A percentile compares a stretch with the other conserved stretches of the same genome.
Conservation (phyloP, 1,140 invertebrate species). For the Macrotrachela quadricornifera region DNA sequence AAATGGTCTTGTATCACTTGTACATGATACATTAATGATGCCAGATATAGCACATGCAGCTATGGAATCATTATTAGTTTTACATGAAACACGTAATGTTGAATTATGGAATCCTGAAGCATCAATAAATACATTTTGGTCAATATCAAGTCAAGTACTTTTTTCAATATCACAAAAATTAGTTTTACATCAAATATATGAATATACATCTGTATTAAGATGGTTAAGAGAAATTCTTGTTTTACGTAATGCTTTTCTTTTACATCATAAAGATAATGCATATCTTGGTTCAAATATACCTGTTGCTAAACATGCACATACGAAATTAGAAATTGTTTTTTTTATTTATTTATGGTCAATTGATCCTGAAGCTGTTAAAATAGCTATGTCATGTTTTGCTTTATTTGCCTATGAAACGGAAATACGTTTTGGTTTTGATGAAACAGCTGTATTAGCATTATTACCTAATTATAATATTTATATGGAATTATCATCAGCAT, state of each 20-base stretch:
- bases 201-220: slow-evolving; percentile 84
- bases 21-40: slow-evolving; percentile 63
- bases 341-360: slow-evolving; percentile 97
- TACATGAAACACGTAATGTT: slow-evolving; percentile 81
- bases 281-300: slow-evolving; percentile 76
- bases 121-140: slow-evolving; percentile 84
- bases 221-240: slow-evolving; percentile 83
- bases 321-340: slow-evolving; percentile 84
- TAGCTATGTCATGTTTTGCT: slow-evolving; percentile 82
- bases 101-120: slow-evolving; percentile 93
- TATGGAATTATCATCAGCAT: slow-evolving; percentile 60
- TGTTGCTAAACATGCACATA: slow-evolving; percentile 56
- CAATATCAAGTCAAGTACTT: slow-evolving; percentile 79
- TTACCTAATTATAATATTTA: slow-evolving; percentile 75
- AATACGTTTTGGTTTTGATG: slow-evolving; percentile 73
- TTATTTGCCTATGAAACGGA: slow-evolving; percentile 84
- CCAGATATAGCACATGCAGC: slow-evolving; percentile 81
- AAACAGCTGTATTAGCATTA: slow-evolving; percentile 63
- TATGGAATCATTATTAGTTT: slow-evolving; percentile 71
- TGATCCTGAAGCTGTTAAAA: slow-evolving; percentile 78
- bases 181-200: slow-evolving; percentile 83
- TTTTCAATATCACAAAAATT: slow-evolving; percentile 93
- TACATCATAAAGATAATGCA: slow-evolving; percentile 78
- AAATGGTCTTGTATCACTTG: slow-evolving; percentile 76
- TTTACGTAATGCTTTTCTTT: slow-evolving; percentile 71